Evolutionary conservation across 2,797 vertebrate genomes (phyloP).

Genomic region (Acanthornis magna): DNA sequence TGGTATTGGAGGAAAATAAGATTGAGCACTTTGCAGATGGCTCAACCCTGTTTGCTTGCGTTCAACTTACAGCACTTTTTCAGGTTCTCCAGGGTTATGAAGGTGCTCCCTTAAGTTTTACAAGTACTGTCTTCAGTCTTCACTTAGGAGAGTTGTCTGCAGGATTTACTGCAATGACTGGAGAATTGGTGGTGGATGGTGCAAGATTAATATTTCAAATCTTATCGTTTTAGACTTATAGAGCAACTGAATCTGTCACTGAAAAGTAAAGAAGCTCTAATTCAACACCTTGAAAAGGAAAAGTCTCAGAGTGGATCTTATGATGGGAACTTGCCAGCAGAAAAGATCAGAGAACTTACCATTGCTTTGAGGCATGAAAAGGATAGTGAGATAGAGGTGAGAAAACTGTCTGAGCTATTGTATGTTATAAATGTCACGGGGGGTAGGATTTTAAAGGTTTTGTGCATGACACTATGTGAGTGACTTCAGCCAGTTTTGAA

Average conservation of each 20-base stretch:
- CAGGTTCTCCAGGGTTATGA: not conserved
- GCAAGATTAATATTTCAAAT: conserved; percentile 67
- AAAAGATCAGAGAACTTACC: conserved; percentile 73
- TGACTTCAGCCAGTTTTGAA: not conserved
- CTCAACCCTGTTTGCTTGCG: not conserved
- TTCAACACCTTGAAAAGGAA: conserved; percentile 77
- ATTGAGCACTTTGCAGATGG: not conserved
- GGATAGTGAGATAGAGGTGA: conserved; percentile 71
- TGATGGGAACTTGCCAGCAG: conserved; percentile 63
- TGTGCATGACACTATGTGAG: not conserved
- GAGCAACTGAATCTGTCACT: conserved; percentile 82
- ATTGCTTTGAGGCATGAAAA: conserved; percentile 76
- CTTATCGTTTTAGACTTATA: conserved; percentile 80
- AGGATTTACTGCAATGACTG: not conserved
- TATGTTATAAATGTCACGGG: not conserved
- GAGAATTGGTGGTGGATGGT: conserved; percentile 3
- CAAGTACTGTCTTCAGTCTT: not conserved
- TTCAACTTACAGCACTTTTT: not conserved
- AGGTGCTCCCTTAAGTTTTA: not conserved
- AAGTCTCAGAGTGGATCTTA: conserved; percentile 65
- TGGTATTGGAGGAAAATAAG: not conserved
- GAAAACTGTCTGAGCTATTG: not conserved
- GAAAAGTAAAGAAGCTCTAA: conserved; percentile 82
- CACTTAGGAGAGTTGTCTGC: not conserved
- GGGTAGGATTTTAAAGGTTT: not conserved